Base-by-base conservation (phyloP, 2,113 vertebrate species). In the Penelope pileata region DNA sequence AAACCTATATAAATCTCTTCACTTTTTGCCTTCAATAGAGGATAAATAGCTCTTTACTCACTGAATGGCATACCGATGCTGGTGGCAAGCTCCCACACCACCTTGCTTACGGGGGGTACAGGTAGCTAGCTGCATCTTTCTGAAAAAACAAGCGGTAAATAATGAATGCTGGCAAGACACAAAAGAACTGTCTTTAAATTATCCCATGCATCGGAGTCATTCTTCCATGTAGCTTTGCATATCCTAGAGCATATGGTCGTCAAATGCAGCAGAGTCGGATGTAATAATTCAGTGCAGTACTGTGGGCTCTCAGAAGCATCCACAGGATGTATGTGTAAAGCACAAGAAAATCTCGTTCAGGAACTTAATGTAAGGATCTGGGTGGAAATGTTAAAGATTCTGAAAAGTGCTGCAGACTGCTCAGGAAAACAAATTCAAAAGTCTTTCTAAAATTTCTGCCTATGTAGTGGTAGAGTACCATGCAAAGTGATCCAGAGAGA, bases 391-490 rank as follows among this genome's bases (percentile, higher is more conserved):
- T 69, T 74, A 64, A 83, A 59, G 72, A 40, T 83, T 92, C 82
- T 89, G 78, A 86, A 91, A 95, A 90, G 72, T 6, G 15, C 66
- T 95, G 90, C 83, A 91, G 94, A 79, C 75, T 40, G 34, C 91
- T 97, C 96, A 96, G 94, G 96, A 96, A 97, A 90, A 90, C 36
- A 68, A 68, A 72, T 72, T 88, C n/a, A 67, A 83, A 81, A 83
- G 38, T 48, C n/a, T n/a, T 80, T 83, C 54, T 80, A 56, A 72
- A 83, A 72, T 85, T 73, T 87, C 81, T 87, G 42, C 75, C 63
- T 83, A 16, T 36, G 26, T 86, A 59, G 67, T 80, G 73, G 10
- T 40, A 32, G 36, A 68, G 64, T 74, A 24, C 64, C 69, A 11
- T 56, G 72, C 48, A 78, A 95, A 81, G 30, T 24, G 30, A 43